Base-by-base conservation (phyloP, 2,888 invertebrate genomes). In the Ecdyonurus torrentis region DNA sequence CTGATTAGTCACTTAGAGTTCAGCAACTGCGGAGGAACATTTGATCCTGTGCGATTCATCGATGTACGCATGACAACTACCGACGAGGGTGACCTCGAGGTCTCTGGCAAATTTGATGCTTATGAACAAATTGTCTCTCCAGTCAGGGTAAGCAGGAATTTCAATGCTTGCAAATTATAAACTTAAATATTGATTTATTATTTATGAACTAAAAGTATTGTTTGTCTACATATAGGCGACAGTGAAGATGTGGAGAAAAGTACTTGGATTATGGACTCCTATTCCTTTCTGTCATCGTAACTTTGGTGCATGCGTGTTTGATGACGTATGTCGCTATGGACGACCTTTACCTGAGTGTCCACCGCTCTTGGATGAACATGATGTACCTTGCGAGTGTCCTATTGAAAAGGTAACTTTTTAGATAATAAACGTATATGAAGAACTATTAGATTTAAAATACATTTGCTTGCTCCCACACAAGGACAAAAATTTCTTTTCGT, bases 301-400 rank as follows among this genome's bases (percentile, higher is more conserved):
- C 23, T 65, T 66, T 22, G 66, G 66, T 15, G 65, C 66, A 2
- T 66, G 66, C 23, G 63, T 60, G 23, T 66, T 63, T 25, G 60
- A 66, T 2, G 65, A 66, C 50, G 23, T 66, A 19, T 66, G 66
- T 50, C 24, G n/a, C 2, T 63, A 63, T 22, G 65, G 62, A n/a
- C 61, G 59, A 20, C n/a, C 23, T 10, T 52, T 58, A 15, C 55
- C 20, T 7, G 18, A 53, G 23, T 66, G 66, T 55, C 64, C 64
- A 20, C 64, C 63, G 3, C 53, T 63, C 18, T 62, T 65, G 22
- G 65, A 65, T 20, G 63, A 65, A 25, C 61, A 65, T 20, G 65
- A 64, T 25, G 52, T 63, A 2, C 66, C 66, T 50, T 66, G 66
- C 60, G 61, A 62, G 23, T 66, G 66, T 25, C 66, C 66, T 1